A percentile compares a stretch with the other conserved stretches of the same genome.
Evolutionary conservation across 2,113 vertebrate species (phyloP).

Genomic region (Nycticebus coucang): DNA sequence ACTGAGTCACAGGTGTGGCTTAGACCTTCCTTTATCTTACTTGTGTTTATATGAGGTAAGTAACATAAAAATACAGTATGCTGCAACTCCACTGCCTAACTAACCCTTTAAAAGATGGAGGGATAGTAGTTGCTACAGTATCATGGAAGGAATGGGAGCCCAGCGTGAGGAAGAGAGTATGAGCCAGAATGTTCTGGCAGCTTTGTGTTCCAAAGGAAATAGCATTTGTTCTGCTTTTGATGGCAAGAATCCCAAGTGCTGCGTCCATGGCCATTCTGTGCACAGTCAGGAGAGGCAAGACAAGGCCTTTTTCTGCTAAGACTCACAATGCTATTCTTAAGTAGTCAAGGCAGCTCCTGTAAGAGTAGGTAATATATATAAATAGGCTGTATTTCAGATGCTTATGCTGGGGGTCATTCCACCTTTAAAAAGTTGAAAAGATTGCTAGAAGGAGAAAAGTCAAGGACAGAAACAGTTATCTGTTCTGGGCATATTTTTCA

Average conservation of each 20-base stretch:
- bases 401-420: not conserved
- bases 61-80: not conserved
- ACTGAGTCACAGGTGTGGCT: too few relatives aligned
- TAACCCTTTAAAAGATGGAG: not conserved
- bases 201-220: conserved; percentile 26
- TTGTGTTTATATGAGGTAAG: not conserved
- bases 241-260: not conserved
- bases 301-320: conserved; percentile 1
- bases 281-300: not conserved
- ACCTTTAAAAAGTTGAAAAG: not conserved
- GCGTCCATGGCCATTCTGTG: not conserved
- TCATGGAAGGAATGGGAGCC: not conserved
- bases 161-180: not conserved
- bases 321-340: not conserved
- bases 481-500: not conserved
- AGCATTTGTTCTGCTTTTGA: not conserved
- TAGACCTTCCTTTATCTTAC: not conserved
- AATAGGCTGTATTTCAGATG: not conserved
- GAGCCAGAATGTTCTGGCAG: not conserved
- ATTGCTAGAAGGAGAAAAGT: not conserved
- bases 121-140: not conserved
- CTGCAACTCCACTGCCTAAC: not conserved
- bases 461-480: not conserved
- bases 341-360: not conserved
- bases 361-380: not conserved